Evolutionary conservation across 2,113 vertebrate genomes (phyloP), one percentile per base, ranked within the genome.

Genomic region (Myotis lucifugus): DNA sequence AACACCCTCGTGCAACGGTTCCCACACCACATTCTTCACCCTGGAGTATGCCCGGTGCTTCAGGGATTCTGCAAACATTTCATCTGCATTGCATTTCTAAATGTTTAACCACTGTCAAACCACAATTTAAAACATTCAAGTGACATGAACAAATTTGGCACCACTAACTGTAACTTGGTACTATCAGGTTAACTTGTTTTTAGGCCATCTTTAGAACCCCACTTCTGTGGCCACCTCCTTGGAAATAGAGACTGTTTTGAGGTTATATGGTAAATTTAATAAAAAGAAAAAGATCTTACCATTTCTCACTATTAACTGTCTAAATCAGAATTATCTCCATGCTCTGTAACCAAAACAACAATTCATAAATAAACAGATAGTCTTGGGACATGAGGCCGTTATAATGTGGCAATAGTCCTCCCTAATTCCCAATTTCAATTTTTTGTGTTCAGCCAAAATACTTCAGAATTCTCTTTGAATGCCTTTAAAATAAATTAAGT

Each of bases 401-500:
- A 29, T 46, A 56, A 82, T 1, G 21, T 69, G 32, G 67, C 19
- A 70, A 79, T 8, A 8, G 17, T 70, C 61, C 67, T 69, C 29
- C 23, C 34, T 79, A 87, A 66, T 42, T 46, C 46, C 59, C 50
- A 61, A 15, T 90, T 91, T 92, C 40, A 73, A 19, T 23, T 50
- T 64, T 89, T 69, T 90, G 50, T 64, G 50, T 88, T 52, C 37
- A 83, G 42, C 50, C 61, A 61, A 89, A 72, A 8, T 52, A 40
- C 34, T 9, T 64, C 42, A 15, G 42, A 84, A 93, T 95, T 91
- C 50, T 83, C 40, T 87, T 78, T 61, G 46, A 89, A 19, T 34
- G 3, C n/a, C 46, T 93, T 90, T 84, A 67, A 95, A 93, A 70
- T 85, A 74, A 84, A 87, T 34, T 87, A 88, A 34, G 78, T 59